Evolutionary conservation across 1,140 invertebrate genomes (phyloP).

Genomic region (Augochlora pura): DNA sequence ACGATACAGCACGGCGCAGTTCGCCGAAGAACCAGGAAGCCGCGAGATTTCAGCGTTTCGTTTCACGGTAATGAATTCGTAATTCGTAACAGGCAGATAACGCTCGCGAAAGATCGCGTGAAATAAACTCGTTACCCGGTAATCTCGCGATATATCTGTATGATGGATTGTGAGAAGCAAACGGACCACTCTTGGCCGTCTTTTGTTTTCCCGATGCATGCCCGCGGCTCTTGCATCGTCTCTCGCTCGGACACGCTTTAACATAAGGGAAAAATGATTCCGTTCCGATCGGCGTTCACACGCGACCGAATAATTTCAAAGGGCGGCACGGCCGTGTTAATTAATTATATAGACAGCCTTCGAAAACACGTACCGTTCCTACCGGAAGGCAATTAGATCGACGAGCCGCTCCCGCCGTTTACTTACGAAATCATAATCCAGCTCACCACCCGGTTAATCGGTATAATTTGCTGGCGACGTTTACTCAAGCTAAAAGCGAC

Average conservation of each 20-base stretch:
- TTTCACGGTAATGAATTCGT: slow-evolving; percentile 5
- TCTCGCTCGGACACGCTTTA: background rate
- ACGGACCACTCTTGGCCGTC: background rate
- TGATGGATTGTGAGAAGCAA: background rate
- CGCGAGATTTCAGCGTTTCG: background rate
- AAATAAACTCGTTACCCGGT: slow-evolving; percentile 3
- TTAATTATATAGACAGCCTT: slow-evolving; percentile 42
- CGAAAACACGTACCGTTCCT: slow-evolving; percentile 6
- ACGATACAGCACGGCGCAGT: too few relatives aligned
- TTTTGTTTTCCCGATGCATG: background rate
- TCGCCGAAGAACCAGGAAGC: background rate
- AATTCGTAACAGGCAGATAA: background rate
- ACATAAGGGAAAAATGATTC: background rate
- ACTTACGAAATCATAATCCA: slow-evolving; percentile 12
- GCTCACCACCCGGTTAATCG: background rate
- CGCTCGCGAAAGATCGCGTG: background rate
- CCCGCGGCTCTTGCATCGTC: background rate
- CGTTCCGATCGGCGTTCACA: slow-evolving; percentile 9
- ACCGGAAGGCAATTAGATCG: slow-evolving; percentile 52
- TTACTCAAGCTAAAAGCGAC: background rate
- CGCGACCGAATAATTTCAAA: slow-evolving; percentile 41
- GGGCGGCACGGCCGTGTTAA: slow-evolving; percentile 19
- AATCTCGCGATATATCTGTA: background rate
- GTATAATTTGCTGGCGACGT: slow-evolving; percentile 1
- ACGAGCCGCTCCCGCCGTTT: background rate